Conservation (phyloP, 2,797 vertebrate species). For the Chelmon rostratus region DNA sequence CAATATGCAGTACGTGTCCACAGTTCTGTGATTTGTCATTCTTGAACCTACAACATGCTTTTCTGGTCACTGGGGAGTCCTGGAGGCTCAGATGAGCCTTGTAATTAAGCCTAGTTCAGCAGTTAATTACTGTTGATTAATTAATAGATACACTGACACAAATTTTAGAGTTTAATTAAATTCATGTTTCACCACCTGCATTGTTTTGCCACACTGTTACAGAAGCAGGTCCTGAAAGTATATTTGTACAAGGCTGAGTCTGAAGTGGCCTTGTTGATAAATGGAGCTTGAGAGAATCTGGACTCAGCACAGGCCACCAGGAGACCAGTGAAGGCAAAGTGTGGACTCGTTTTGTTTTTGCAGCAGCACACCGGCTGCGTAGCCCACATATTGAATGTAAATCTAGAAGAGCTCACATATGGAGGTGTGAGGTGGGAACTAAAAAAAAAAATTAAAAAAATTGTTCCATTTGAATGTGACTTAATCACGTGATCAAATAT, state of each 20-base stretch:
- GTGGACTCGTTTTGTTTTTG: neutral
- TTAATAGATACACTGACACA: slow-evolving; percentile 10
- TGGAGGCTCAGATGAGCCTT: slow-evolving; percentile 13
- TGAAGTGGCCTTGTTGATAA: slow-evolving; percentile 31
- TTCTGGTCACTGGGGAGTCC: slow-evolving; percentile 8
- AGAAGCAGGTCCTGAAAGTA: neutral
- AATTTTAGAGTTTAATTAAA: slow-evolving; percentile 34
- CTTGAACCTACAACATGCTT: neutral
- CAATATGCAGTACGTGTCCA: neutral
- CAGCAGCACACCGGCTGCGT: neutral
- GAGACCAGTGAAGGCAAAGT: neutral
- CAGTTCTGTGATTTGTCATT: slow-evolving; percentile 4
- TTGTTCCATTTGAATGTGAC: slow-evolving; percentile 4
- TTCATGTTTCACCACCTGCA: neutral
- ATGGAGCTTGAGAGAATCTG: slow-evolving; percentile 23
- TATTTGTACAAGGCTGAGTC: neutral
- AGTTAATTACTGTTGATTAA: slow-evolving; percentile 19
- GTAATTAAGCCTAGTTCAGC: slow-evolving; percentile 23
- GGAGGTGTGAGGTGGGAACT: neutral
- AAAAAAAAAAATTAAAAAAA: neutral
- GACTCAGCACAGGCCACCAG: slow-evolving; percentile 8
- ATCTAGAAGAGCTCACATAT: neutral
- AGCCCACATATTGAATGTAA: slow-evolving; percentile 7
- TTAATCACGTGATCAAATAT: neutral
- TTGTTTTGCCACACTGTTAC: slow-evolving; percentile 10